These are phyloP conservation scores for Lophius americanus DNA, from an alignment of 2,797 vertebrate genomes.

Conservation along the genomic window DNA sequence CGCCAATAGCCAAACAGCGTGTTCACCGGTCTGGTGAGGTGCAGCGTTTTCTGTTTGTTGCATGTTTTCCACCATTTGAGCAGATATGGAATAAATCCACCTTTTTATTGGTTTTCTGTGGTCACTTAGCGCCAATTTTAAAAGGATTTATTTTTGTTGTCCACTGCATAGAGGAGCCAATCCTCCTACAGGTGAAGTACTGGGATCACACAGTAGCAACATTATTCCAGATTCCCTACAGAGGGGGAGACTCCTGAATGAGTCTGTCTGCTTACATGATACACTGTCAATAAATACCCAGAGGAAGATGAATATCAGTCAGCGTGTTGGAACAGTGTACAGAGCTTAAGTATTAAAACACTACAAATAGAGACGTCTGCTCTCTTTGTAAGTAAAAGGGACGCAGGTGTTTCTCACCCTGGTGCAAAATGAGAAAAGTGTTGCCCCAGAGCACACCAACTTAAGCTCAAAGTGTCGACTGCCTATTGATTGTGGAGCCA, in stretches of 20 bases:
- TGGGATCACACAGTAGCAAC: too few relatives aligned
- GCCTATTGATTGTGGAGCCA: constrained; percentile 70
- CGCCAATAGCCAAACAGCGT: too few relatives aligned
- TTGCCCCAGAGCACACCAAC: constrained; percentile 61
- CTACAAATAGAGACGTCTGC: constrained; percentile 45
- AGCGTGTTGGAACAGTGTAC: constrained; percentile 18
- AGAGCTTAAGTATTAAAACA: constrained; percentile 41
- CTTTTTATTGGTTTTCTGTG: too few relatives aligned
- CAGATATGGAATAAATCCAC: too few relatives aligned
- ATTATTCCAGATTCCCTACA: background rate
- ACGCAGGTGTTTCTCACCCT: constrained; percentile 57
- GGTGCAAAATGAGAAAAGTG: constrained; percentile 53
- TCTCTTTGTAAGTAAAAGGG: constrained; percentile 48
- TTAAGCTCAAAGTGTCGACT: constrained; percentile 70
- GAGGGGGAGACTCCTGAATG: background rate
- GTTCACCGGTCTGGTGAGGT: too few relatives aligned
- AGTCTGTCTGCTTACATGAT: background rate
- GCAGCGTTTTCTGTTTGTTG: too few relatives aligned
- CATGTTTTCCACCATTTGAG: too few relatives aligned
- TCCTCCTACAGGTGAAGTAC: too few relatives aligned
- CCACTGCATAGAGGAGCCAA: too few relatives aligned
- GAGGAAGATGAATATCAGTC: constrained; percentile 15
- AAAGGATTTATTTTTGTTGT: too few relatives aligned
- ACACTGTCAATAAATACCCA: background rate
- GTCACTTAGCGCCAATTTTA: too few relatives aligned